Evolutionary conservation across 2,888 invertebrate genomes (phyloP), one percentile per base, ranked within the genome.

Genomic region (Cosmorhoe ocellata): DNA sequence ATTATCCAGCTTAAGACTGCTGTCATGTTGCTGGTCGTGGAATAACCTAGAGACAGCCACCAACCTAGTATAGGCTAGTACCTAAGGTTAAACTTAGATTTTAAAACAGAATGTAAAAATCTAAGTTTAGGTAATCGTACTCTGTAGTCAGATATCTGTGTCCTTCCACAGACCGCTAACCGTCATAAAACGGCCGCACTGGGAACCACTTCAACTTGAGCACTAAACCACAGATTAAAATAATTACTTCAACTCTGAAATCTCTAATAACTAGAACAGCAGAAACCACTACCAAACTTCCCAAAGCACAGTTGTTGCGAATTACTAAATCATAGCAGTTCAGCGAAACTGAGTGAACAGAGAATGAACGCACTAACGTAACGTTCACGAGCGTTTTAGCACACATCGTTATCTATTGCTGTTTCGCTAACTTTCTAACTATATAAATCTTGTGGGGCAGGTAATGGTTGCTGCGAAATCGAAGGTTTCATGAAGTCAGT

Each of bases 241-340:
- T 62, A 66, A 38, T 45, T 43, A 31, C 44, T 14, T 22, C 39
- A 63, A 61, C 58, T 51, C 58, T 51, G 50, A 43, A 34, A 50
- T 46, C 37, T 38, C 61, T 66, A 61, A 64, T 69, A 66, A 62
- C 61, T 49, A 59, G 48, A 59, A 63, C 59, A 61, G 47, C 56
- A 51, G 49, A 51, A 52, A 27, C 48, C 62, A 58, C 58, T 63
- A 64, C 41, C 59, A 37, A 60, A 62, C 58, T 70, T 58, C 39
- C 18, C 47, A 42, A 58, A 69, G 60, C 56, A 66, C 65, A 58
- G 59, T 68, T 67, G 69, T 66, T 73, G 61, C 60, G 59, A 61
- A 69, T 67, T 71, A 65, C 61, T 67, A 71, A 69, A 61, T 64
- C 57, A 53, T 58, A 51, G 46, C 60, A 50, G 47, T 56, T 56